Percentiles rank a stretch among this genome's conserved stretches.
Evolutionary conservation across 2,888 invertebrate species (phyloP).

Genomic region (Heteropelma amictum): DNA sequence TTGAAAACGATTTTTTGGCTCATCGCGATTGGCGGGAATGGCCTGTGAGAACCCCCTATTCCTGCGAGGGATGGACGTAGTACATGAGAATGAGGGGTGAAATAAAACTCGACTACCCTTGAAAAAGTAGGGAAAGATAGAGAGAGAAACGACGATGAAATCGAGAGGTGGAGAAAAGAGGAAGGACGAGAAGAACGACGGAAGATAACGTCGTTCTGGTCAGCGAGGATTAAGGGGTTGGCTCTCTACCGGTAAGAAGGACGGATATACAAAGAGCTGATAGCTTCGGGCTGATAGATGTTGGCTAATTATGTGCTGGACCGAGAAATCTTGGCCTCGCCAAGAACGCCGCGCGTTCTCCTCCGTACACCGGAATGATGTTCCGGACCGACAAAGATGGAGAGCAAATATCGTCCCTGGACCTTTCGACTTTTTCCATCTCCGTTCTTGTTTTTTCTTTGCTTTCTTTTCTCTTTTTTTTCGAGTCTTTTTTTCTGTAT

Average conservation of each 20-base stretch:
- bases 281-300: constrained; percentile 78
- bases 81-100: background rate
- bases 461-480: constrained; percentile 18
- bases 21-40: too few species aligned
- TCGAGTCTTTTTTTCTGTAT: constrained; percentile 6
- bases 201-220: constrained; percentile 51
- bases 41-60: too few species aligned
- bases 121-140: background rate
- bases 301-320: constrained; percentile 76
- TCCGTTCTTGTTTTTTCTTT: constrained; percentile 22
- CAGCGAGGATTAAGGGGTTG: constrained; percentile 44
- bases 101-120: constrained; percentile 25
- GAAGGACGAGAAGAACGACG: constrained; percentile 25
- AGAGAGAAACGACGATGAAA: background rate
- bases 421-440: constrained; percentile 39
- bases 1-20: too few species aligned
- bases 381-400: constrained; percentile 64
- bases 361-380: background rate
- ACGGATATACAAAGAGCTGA: constrained; percentile 69
- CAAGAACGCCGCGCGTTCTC: constrained; percentile 40
- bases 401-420: constrained; percentile 66
- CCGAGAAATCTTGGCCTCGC: constrained; percentile 73
- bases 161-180: background rate
- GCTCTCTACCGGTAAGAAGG: constrained; percentile 32
- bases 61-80: background rate